Conservation (phyloP, 1,140 invertebrate genomes). For the Lepidurus arcticus region DNA sequence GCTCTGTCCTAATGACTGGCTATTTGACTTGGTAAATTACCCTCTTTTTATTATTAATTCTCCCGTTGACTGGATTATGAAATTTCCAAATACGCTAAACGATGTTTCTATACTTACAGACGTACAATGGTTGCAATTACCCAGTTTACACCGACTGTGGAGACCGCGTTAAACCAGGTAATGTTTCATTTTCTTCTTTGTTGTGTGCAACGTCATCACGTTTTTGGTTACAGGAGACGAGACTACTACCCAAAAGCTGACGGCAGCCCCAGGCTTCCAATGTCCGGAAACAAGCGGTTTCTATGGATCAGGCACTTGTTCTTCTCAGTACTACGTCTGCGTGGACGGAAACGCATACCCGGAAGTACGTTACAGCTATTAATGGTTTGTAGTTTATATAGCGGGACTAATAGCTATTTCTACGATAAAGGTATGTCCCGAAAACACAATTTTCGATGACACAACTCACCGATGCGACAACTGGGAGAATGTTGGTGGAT, state of each 20-base stretch:
- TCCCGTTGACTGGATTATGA: conserved; percentile 6
- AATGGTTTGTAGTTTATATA: not conserved
- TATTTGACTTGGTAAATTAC: conserved; percentile 32
- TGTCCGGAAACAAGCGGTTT: conserved; percentile 25
- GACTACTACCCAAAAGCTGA: conserved; percentile 16
- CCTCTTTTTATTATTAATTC: not conserved
- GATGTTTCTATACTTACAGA: not conserved
- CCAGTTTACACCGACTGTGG: conserved; percentile 34
- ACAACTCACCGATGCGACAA: not conserved
- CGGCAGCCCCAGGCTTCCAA: not conserved
- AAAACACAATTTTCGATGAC: not conserved
- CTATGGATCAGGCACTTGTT: conserved; percentile 10
- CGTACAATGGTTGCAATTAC: conserved; percentile 36
- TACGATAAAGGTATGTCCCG: not conserved
- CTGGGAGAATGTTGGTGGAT: not conserved
- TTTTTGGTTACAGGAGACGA: not conserved
- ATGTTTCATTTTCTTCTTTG: not conserved
- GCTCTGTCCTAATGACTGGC: conserved; percentile 32
- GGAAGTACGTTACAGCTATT: conserved; percentile 21
- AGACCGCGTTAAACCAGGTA: conserved; percentile 23
- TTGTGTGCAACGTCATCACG: not conserved
- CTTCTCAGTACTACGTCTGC: conserved; percentile 31
- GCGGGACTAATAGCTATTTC: not conserved
- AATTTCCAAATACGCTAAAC: conserved; percentile 34
- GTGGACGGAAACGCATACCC: conserved; percentile 20